Conservation (phyloP, 2,888 invertebrate species). For the Perizoma flavofasciatum region DNA sequence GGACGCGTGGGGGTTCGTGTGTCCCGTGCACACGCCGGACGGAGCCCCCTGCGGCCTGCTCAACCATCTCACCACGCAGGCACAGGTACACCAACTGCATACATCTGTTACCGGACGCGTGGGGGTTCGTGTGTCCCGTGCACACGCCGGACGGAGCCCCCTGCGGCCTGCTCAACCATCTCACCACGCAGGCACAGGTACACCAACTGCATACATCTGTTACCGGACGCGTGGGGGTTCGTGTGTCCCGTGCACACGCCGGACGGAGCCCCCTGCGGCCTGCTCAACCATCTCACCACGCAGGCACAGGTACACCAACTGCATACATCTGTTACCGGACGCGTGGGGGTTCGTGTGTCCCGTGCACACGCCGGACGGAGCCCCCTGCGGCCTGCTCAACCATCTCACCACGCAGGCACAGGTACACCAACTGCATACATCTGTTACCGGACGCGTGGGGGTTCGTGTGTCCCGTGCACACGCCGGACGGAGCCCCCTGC, state of each 20-base stretch:
- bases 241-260: slow-evolving; percentile 99
- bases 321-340: slow-evolving; percentile 25
- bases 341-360: slow-evolving; percentile 99
- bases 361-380: slow-evolving; percentile 99
- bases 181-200: slow-evolving; percentile 88
- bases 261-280: slow-evolving; percentile 98
- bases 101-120: slow-evolving; percentile 97
- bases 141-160: slow-evolving; percentile 99
- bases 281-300: slow-evolving; percentile 96
- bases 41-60: slow-evolving; percentile 98
- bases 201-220: not conserved
- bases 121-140: slow-evolving; percentile 99
- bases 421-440: slow-evolving; percentile 38
- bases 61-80: slow-evolving; percentile 94
- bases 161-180: slow-evolving; percentile 98
- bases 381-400: slow-evolving; percentile 98
- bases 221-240: slow-evolving; percentile 95
- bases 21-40: slow-evolving; percentile 99
- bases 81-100: slow-evolving; percentile 68
- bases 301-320: slow-evolving; percentile 83
- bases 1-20: slow-evolving; percentile 99
- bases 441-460: slow-evolving; percentile 91
- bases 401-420: slow-evolving; percentile 92
- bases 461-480: slow-evolving; percentile 99
- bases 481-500: slow-evolving; percentile 98